Evolutionary conservation across 2,888 invertebrate genomes (phyloP).

Genomic region (Corbicula japonica): DNA sequence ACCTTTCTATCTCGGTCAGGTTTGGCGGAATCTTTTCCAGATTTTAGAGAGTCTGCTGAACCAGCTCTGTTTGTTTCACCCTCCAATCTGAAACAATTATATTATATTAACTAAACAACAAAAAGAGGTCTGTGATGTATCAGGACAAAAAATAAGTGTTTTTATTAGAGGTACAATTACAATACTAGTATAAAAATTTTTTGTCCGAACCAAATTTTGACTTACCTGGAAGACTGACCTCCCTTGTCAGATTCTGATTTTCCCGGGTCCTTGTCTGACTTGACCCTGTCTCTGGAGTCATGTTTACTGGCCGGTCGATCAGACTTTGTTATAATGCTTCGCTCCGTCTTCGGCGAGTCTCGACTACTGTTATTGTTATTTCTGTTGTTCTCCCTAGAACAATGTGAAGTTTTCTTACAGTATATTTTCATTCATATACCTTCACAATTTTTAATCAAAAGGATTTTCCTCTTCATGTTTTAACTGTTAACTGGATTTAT

Average conservation of each 20-base stretch:
- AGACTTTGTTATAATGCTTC: constrained; percentile 19
- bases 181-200: too few species aligned
- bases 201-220: too few species aligned
- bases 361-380: constrained; percentile 46
- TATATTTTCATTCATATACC: too few species aligned
- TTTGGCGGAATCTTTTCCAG: constrained; percentile 38
- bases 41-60: constrained; percentile 34
- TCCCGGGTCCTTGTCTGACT: constrained; percentile 17
- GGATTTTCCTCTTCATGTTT: too few species aligned
- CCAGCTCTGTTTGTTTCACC: constrained; percentile 23
- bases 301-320: constrained; percentile 25
- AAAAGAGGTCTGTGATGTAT: too few species aligned
- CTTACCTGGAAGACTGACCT: constrained; percentile 19
- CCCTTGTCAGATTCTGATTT: constrained; percentile 30
- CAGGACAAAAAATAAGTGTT: too few species aligned
- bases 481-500: too few species aligned
- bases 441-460: too few species aligned
- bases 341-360: constrained; percentile 20
- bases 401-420: background rate
- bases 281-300: constrained; percentile 35
- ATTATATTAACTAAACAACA: too few species aligned
- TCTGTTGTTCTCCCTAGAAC: constrained; percentile 40
- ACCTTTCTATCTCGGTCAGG: constrained; percentile 48
- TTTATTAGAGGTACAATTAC: too few species aligned
- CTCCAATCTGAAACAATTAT: constrained; percentile 1